phyloP scores from a whole-genome alignment of 2,797 vertebrate genomes.

The Staurois parvus region DNA sequence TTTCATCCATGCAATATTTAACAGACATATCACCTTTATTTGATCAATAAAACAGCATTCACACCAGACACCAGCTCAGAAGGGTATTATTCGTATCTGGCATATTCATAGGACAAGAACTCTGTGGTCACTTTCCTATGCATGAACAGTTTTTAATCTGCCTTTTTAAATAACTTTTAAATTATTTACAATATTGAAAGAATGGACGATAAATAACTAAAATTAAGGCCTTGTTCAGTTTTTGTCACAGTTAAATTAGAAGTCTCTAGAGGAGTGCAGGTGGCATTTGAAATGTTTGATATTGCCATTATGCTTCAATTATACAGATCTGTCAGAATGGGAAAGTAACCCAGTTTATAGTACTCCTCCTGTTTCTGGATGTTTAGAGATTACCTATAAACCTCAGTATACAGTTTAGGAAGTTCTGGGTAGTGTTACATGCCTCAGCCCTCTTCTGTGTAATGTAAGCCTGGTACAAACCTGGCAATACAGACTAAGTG shows the following conservation, averaged over 20 bases:
- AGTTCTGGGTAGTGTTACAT: no score
- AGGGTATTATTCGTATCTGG: slow-evolving; percentile 18
- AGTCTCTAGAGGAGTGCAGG: no score
- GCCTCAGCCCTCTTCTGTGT: no score
- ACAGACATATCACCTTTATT: slow-evolving; percentile 18
- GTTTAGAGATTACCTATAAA: no score
- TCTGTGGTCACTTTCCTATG: slow-evolving; percentile 19
- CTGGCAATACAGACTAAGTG: no score
- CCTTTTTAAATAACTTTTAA: slow-evolving; percentile 45
- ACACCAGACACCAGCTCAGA: background rate
- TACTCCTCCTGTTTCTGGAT: no score
- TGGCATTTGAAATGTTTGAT: no score
- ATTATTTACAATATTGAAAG: slow-evolving; percentile 39
- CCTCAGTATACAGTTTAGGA: no score
- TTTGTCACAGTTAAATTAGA: no score
- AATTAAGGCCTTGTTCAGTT: no score
- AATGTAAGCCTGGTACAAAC: no score
- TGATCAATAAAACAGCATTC: slow-evolving; percentile 41
- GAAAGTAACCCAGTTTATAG: no score
- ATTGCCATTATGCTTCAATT: background rate
- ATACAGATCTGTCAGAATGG: background rate
- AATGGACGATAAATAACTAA: slow-evolving; percentile 41
- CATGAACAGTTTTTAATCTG: background rate
- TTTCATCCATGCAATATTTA: slow-evolving; percentile 28
- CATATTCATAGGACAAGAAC: slow-evolving; percentile 4